Base-by-base conservation (phyloP, 2,113 vertebrate genomes). In the Indicator maculatus region DNA sequence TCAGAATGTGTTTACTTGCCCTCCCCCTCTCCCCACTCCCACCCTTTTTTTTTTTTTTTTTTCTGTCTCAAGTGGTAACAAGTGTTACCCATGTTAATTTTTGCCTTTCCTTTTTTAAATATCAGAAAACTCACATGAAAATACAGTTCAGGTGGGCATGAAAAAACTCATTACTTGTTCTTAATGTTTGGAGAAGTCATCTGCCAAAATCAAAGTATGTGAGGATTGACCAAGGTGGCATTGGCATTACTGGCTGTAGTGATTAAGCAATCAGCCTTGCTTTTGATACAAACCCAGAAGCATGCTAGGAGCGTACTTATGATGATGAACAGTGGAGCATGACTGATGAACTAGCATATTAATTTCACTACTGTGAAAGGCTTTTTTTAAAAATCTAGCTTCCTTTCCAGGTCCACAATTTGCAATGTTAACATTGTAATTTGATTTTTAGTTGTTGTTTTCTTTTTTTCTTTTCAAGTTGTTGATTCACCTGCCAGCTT, bases 81-180 rank as follows among this genome's bases (percentile, higher is more conserved):
- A 4, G 38, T 15, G 3, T 87, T 82, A 19, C 8, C 20, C 2
- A 1, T 55, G 19, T 9, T 0, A 12, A 10, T 21, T 33, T 52
- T 61, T 26, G 1, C 0, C 41, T 79, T 16, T 60, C 6, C 5
- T 27, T 75, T 75, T 79, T 84, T 82, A 77, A 76, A 33, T 66
- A 20, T 13, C 11, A 53, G 52, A 60, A 64, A 79, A 8, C 1
- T 1, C 6, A 0, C 19, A 12, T 5, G 69, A 69, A 66, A 20
- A 24, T 28, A 63, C 8, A 36, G 6, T 45, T 75, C 3, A 6
- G 4, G 6, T 53, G 24, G 28, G 6, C 13, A 20, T 63, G 38
- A 63, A 69, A 83, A 83, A 79, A 27, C 15, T 31, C 14, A 2
- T 7, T 31, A 13, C 53, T 41, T 2, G 7, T 64, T 85, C 33